Base-by-base conservation (phyloP, 2,797 vertebrate genomes). In the Sternotherus odoratus region DNA sequence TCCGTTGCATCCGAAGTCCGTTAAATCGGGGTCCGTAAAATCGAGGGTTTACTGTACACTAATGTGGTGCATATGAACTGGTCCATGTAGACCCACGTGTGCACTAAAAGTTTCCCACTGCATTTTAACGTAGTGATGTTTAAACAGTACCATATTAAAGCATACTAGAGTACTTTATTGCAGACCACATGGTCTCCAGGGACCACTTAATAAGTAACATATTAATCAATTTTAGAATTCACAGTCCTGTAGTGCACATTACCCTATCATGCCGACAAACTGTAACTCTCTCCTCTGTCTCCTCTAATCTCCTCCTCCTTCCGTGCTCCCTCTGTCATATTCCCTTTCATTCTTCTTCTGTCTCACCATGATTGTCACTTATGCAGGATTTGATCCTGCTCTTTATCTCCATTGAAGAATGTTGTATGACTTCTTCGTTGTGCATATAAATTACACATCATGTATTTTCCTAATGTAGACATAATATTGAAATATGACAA, bases 401-500 rank as follows among this genome's bases (percentile, higher is more conserved):
- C 13, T 19, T 92, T 88, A 69, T 82, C 6, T 69, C 33, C 6
- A 30, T 30, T 85, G 4, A 48, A 69, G 79, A 85, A 72, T 87
- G 51, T 2, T 77, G 53, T 15, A 74, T 26, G 13, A 82, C 8
- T 23, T 53, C 4, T 66, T 66, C 36, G 16, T 83, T 82, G 86
- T 30, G 24, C 9, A 49, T 12, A 63, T 5, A 17, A 56, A 74
- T 2, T 3, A 49, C 4, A 56, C 24, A 86, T 74, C 6, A 79
- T 69, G 83, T 1, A 50, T 5, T 49, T 91, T 78, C 87, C 24
- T 88, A 80, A 84, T 57, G 79, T 17, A 49, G 19, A 74, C 1
- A 6, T 53, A 78, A 80, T n/a, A 93, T 16, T 21, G 28, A 89
- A 96, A 85, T 21, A 74, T 23, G 43, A 90, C 8, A 54, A 30